phyloP scores from a whole-genome alignment of 2,113 vertebrate species.

The Peromyscus polionotus region DNA sequence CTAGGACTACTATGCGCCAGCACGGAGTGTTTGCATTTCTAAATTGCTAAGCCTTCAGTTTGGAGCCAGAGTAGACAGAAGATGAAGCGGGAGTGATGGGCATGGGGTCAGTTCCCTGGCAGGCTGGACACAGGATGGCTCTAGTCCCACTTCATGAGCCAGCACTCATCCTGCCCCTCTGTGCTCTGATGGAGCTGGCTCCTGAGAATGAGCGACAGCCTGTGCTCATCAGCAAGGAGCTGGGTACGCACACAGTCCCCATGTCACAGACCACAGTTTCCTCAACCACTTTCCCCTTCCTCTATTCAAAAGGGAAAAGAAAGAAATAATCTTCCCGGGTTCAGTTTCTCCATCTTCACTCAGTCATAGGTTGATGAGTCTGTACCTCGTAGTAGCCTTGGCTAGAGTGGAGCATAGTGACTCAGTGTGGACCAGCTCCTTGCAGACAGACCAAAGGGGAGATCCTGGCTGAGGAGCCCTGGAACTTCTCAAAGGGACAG shows the following conservation, averaged over 20 bases:
- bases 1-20: neutral
- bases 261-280: neutral
- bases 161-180: neutral
- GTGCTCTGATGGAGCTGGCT: neutral
- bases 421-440: neutral
- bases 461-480: neutral
- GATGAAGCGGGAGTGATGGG: neutral
- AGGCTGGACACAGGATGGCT: neutral
- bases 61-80: neutral
- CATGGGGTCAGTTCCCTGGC: neutral
- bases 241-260: fast-evolving
- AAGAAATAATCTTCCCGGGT: neutral
- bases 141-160: neutral
- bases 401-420: neutral
- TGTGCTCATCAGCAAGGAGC: too few species aligned
- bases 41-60: neutral
- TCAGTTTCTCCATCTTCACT: conserved; percentile 47
- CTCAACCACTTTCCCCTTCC: neutral
- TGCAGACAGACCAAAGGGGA: neutral
- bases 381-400: neutral
- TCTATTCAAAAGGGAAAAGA: conserved; percentile 48
- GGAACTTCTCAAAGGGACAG: neutral
- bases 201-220: neutral
- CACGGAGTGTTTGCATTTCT: neutral
- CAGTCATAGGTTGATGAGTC: neutral